Evolutionary conservation across 2,113 vertebrate species (phyloP).

Genomic region (Bufo gargarizans): DNA sequence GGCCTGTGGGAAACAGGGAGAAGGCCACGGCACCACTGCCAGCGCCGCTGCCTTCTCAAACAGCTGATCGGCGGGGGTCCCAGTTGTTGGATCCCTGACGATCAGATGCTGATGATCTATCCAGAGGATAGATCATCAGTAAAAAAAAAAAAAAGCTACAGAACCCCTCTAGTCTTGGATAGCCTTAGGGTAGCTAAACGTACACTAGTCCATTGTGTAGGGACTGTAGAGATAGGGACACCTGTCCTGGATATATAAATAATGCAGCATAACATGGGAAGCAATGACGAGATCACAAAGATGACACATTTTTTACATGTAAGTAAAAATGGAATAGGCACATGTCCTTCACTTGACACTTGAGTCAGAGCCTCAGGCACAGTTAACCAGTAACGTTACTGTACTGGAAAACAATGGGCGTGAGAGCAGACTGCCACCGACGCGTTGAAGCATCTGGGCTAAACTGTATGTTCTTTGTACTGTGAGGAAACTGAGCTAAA

Average conservation of each 20-base stretch:
- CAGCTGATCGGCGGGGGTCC: too few species aligned
- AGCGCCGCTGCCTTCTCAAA: too few species aligned
- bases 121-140: too few species aligned
- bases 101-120: too few species aligned
- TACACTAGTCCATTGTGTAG: background rate
- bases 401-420: background rate
- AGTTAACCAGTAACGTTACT: background rate
- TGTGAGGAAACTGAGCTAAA: background rate
- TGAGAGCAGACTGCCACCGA: background rate
- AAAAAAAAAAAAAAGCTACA: too few species aligned
- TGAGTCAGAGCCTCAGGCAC: background rate
- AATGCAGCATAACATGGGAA: too few species aligned
- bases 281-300: background rate
- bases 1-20: too few species aligned
- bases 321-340: slow-evolving; percentile 1
- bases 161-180: background rate
- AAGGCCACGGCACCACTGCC: too few species aligned
- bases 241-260: background rate
- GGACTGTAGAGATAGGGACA: background rate
- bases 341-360: background rate
- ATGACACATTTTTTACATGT: background rate
- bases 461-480: background rate
- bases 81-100: too few species aligned
- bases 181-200: background rate
- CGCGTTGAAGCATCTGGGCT: background rate